Evolutionary conservation across 2,113 vertebrate species (phyloP).

Genomic region (Glareola pratincola): DNA sequence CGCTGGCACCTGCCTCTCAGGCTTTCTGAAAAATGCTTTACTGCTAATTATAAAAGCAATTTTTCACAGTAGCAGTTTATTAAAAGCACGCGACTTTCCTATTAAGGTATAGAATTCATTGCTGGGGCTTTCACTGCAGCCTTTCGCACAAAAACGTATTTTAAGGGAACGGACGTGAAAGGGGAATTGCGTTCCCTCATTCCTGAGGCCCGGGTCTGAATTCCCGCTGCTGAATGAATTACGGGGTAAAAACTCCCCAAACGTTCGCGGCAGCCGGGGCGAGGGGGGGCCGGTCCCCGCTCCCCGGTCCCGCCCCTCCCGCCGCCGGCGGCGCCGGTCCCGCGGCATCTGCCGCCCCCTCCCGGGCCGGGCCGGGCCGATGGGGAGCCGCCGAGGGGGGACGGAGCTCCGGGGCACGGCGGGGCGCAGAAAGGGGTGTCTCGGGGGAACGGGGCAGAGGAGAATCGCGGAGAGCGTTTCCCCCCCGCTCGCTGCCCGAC

Average conservation of each 20-base stretch:
- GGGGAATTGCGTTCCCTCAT: fast-evolving
- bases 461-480: not conserved
- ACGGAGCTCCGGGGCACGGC: too few species aligned
- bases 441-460: not conserved
- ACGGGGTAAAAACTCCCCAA: not conserved
- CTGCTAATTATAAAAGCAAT: not conserved
- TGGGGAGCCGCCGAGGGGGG: too few species aligned
- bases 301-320: not conserved
- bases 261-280: not conserved
- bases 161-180: not conserved
- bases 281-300: too few species aligned
- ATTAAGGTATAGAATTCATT: fast-evolving
- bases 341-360: not conserved
- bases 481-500: too few species aligned
- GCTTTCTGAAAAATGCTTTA: not conserved
- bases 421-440: fast-evolving
- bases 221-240: fast-evolving
- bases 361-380: not conserved
- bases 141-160: not conserved
- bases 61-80: not conserved
- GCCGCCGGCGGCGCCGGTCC: too few species aligned
- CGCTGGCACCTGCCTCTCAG: not conserved
- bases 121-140: not conserved
- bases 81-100: not conserved
- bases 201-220: not conserved